Percentiles rank a stretch among this genome's conserved stretches.
phyloP scores from a whole-genome alignment of 2,113 vertebrate species.

The Boleophthalmus pectinirostris region DNA sequence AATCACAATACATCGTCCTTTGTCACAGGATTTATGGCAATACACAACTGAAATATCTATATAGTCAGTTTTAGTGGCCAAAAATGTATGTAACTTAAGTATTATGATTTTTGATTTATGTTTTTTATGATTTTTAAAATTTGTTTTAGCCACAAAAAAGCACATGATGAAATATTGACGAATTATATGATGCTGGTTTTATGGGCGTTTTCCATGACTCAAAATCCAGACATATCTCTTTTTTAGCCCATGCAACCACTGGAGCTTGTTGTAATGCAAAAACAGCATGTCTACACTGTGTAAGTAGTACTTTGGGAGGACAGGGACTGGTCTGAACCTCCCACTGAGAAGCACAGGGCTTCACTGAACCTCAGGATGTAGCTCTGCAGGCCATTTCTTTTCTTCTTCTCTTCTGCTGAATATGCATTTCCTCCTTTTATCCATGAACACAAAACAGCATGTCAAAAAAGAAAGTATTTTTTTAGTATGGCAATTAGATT shows the following conservation, averaged over 20 bases:
- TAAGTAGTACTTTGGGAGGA: constrained; percentile 18
- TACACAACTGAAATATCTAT: too few species aligned
- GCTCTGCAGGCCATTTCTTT: constrained; percentile 32
- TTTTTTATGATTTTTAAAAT: too few species aligned
- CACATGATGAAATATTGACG: too few species aligned
- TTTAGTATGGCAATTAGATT: too few species aligned
- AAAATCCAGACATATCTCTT: not conserved
- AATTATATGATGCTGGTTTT: too few species aligned
- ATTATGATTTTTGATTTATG: too few species aligned
- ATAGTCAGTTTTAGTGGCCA: too few species aligned
- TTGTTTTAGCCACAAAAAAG: too few species aligned
- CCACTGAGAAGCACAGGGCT: constrained; percentile 30
- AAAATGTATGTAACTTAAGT: too few species aligned
- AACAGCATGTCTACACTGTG: not conserved
- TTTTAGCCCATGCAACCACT: not conserved
- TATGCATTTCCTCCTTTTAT: constrained; percentile 33
- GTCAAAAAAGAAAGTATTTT: constrained; percentile 9
- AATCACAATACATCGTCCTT: too few species aligned
- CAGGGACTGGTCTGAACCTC: constrained; percentile 16
- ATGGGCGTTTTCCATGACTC: not conserved
- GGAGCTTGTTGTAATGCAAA: not conserved
- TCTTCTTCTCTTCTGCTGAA: constrained; percentile 48
- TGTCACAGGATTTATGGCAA: too few species aligned
- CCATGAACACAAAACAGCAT: constrained; percentile 7
- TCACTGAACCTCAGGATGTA: constrained; percentile 29